These are phyloP conservation scores for Chrysocyon brachyurus DNA, from an alignment of 2,797 vertebrate genomes.

Conservation along the genomic window DNA sequence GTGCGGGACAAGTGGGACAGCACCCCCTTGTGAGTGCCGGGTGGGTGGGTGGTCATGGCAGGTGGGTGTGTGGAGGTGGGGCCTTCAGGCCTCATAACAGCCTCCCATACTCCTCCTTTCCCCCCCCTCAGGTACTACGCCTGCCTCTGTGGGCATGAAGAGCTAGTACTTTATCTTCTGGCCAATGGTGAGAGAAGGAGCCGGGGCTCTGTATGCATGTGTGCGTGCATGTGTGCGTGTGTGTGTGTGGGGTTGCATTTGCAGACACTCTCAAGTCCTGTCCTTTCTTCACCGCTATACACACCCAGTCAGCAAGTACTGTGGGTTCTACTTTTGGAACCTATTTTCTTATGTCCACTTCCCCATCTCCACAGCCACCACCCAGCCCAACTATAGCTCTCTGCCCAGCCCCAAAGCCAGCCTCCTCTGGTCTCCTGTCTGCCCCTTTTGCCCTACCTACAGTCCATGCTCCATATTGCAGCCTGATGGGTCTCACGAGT, in stretches of 20 bases:
- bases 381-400: not conserved
- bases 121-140: constrained; percentile 94
- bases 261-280: not conserved
- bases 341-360: not conserved
- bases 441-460: not conserved
- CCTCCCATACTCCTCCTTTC: not conserved
- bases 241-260: too few species aligned
- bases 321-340: not conserved
- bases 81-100: not conserved
- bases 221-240: not conserved
- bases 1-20: constrained; percentile 99
- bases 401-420: not conserved
- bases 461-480: not conserved
- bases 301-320: not conserved
- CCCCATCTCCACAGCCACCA: not conserved
- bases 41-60: not conserved
- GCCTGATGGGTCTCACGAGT: not conserved
- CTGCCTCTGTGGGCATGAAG: constrained; percentile 97
- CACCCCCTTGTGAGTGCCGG: constrained; percentile 95
- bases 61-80: not conserved
- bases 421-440: not conserved
- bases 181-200: constrained; percentile 92
- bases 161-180: constrained; percentile 97
- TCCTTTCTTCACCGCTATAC: not conserved
- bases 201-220: too few species aligned